These are phyloP conservation scores for Sclerurus mexicanus DNA, from an alignment of 2,113 vertebrate species.

Conservation along the genomic window DNA sequence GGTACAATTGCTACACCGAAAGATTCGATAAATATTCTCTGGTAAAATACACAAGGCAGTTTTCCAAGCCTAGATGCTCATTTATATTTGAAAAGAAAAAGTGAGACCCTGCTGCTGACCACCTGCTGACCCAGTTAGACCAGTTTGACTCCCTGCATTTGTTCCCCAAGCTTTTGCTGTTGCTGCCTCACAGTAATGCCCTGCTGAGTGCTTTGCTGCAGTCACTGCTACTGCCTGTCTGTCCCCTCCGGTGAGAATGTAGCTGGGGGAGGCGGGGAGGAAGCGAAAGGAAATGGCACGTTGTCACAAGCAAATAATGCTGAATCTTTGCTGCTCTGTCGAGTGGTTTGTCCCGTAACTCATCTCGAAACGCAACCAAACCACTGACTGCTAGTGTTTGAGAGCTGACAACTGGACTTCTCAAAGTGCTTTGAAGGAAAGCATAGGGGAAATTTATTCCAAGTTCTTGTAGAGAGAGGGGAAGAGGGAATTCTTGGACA, in stretches of 20 bases:
- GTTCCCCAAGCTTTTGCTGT: background rate
- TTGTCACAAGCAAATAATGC: background rate
- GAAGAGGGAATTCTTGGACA: background rate
- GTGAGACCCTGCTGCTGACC: background rate
- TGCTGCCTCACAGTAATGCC: background rate
- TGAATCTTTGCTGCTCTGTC: background rate
- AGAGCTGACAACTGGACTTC: background rate
- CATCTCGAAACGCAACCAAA: background rate
- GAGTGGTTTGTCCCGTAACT: background rate
- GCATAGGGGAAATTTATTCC: background rate
- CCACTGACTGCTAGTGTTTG: background rate
- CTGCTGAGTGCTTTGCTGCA: background rate
- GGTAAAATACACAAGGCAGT: background rate
- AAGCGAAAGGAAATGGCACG: background rate
- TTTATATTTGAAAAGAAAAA: background rate
- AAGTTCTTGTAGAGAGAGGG: background rate
- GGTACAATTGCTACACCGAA: background rate
- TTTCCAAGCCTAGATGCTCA: background rate
- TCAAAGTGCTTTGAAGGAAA: background rate
- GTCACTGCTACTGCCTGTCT: background rate
- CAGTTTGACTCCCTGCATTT: background rate
- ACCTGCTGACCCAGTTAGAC: background rate
- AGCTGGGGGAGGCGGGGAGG: background rate
- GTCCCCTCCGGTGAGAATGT: background rate
- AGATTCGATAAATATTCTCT: background rate